A percentile compares a stretch with the other conserved stretches of the same genome.
Conservation (phyloP, 2,113 vertebrate genomes). For the Ondatra zibethicus region DNA sequence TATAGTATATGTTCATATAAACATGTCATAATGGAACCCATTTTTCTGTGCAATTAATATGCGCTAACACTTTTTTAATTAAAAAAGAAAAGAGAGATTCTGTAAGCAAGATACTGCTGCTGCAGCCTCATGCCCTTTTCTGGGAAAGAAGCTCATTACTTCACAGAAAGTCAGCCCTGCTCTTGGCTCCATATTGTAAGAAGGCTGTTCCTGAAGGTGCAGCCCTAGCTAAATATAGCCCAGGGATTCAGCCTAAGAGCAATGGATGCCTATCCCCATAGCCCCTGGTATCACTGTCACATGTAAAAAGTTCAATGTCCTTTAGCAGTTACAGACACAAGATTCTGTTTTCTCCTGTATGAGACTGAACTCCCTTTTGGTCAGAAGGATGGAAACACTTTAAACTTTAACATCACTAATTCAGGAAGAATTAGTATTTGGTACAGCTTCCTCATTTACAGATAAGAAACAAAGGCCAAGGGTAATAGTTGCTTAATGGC, state of each 20-base stretch:
- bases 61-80: neutral
- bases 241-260: constrained; percentile 1
- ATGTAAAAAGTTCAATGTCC: constrained; percentile 46
- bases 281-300: constrained; percentile 45
- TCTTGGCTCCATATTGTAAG: neutral
- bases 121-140: neutral
- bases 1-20: neutral
- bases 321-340: constrained; percentile 46
- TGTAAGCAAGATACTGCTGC: neutral
- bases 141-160: constrained; percentile 26
- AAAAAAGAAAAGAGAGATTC: neutral
- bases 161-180: neutral
- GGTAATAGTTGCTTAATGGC: neutral
- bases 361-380: constrained; percentile 60
- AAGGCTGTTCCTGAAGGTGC: constrained; percentile 1
- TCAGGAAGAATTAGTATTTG: constrained; percentile 51
- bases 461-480: constrained; percentile 58
- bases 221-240: constrained; percentile 48
- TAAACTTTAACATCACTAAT: constrained; percentile 71
- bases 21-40: neutral
- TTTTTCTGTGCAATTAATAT: neutral
- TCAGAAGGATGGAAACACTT: constrained; percentile 53
- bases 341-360: constrained; percentile 59
- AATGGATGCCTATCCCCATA: neutral
- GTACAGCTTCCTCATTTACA: constrained; percentile 59